Conservation (phyloP, 2,888 invertebrate genomes). For the Neuroscelio doddi region DNA sequence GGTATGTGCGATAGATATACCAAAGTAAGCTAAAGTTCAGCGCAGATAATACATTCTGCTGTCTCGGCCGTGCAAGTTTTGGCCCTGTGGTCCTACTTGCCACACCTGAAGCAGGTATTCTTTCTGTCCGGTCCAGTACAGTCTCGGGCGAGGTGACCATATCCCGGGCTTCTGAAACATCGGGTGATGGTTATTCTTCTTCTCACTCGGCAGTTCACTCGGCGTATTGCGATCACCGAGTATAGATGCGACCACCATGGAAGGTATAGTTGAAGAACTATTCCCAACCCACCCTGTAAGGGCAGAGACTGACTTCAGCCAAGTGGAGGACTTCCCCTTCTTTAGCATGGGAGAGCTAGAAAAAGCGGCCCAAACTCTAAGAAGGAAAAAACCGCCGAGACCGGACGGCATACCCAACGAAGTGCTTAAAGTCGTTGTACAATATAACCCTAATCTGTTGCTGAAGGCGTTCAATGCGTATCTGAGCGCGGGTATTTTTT, state of each 20-base stretch:
- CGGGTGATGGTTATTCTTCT: not conserved
- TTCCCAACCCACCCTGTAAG: conserved; percentile 16
- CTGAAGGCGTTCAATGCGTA: conserved; percentile 1
- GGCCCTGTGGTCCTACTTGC: too few species aligned
- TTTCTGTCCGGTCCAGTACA: conserved; percentile 3
- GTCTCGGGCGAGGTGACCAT: too few species aligned
- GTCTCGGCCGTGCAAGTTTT: too few species aligned
- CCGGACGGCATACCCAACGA: conserved; percentile 42
- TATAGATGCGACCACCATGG: conserved; percentile 2
- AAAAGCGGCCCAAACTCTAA: too few species aligned
- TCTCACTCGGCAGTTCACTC: conserved; percentile 7
- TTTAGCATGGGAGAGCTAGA: too few species aligned
- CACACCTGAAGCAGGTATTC: too few species aligned
- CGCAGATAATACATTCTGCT: too few species aligned
- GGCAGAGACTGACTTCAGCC: too few species aligned
- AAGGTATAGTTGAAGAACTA: not conserved
- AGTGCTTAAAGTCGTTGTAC: not conserved
- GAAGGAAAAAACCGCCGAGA: conserved; percentile 45
- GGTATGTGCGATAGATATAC: too few species aligned
- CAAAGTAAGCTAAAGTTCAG: too few species aligned
- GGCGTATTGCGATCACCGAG: not conserved
- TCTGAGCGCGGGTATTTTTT: conserved; percentile 21
- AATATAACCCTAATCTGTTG: not conserved
- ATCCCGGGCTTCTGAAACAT: conserved; percentile 9
- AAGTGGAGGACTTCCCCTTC: too few species aligned